Conservation (phyloP, 2,113 vertebrate genomes). For the Tylochromis polylepis region DNA sequence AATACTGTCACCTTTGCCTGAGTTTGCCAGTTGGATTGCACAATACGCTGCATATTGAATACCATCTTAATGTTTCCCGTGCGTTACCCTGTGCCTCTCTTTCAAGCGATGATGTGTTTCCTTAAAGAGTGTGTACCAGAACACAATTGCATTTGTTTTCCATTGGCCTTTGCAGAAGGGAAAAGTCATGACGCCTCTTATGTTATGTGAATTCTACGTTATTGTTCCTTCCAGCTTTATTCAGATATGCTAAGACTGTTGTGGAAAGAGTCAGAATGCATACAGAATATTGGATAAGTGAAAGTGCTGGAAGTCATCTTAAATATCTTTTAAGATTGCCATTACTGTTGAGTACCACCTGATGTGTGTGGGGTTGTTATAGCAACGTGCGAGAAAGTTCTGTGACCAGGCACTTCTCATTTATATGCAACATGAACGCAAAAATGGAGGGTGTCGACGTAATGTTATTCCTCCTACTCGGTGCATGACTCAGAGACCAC, state of each 20-base stretch:
- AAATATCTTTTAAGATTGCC: not conserved
- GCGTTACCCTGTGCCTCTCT: not conserved
- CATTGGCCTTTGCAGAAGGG: not conserved
- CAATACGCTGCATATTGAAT: not conserved
- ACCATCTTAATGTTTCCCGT: not conserved
- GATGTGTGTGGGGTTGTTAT: not conserved
- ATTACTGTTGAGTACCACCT: not conserved
- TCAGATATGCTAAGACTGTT: not conserved
- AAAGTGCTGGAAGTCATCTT: not conserved
- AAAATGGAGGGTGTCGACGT: not conserved
- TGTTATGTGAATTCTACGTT: not conserved
- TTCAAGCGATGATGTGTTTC: not conserved
- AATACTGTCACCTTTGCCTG: not conserved
- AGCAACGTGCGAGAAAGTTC: not conserved
- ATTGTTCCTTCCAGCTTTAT: not conserved
- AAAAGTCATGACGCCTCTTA: not conserved
- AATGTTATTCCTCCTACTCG: not conserved
- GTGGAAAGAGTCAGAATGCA: not conserved
- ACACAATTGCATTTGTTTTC: not conserved
- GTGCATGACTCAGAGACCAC: not conserved
- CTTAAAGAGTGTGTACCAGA: fast-evolving
- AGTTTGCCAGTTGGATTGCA: not conserved
- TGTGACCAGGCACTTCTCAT: not conserved
- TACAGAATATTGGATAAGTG: not conserved
- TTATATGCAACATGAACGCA: fast-evolving